A percentile compares a stretch with the other conserved stretches of the same genome.
Conservation (phyloP, 2,888 invertebrate species). For the Biston stratarius region DNA sequence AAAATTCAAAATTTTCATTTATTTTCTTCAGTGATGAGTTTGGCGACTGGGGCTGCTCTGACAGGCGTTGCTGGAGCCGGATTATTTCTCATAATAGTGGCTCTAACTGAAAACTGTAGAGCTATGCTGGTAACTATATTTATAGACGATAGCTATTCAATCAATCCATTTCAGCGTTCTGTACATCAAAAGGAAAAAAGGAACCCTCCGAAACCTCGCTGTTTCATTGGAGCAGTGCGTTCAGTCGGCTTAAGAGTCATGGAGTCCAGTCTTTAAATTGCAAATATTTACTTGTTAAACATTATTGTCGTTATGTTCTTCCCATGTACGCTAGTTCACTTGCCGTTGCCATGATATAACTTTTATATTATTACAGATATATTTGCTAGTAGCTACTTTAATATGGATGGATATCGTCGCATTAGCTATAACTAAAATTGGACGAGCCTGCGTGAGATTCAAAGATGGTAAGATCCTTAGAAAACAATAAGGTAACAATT, state of each 20-base stretch:
- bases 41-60: constrained; percentile 69
- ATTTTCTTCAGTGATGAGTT: constrained; percentile 63
- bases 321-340: background rate
- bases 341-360: background rate
- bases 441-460: constrained; percentile 68
- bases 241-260: too few species aligned
- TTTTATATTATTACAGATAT: constrained; percentile 59
- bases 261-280: too few species aligned
- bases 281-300: too few species aligned
- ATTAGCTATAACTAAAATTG: constrained; percentile 69
- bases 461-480: constrained; percentile 63
- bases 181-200: too few species aligned
- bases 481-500: background rate
- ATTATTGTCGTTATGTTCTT: too few species aligned
- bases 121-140: constrained; percentile 71
- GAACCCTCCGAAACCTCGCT: too few species aligned
- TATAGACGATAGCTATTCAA: background rate
- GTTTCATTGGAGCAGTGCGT: too few species aligned
- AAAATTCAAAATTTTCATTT: background rate
- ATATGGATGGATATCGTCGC: constrained; percentile 66
- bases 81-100: constrained; percentile 71
- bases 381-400: constrained; percentile 72
- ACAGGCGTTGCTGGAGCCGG: constrained; percentile 77
- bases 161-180: background rate
- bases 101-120: constrained; percentile 79